Evolutionary conservation across 2,113 vertebrate genomes (phyloP).

Genomic region (Balaenoptera acutorostrata): DNA sequence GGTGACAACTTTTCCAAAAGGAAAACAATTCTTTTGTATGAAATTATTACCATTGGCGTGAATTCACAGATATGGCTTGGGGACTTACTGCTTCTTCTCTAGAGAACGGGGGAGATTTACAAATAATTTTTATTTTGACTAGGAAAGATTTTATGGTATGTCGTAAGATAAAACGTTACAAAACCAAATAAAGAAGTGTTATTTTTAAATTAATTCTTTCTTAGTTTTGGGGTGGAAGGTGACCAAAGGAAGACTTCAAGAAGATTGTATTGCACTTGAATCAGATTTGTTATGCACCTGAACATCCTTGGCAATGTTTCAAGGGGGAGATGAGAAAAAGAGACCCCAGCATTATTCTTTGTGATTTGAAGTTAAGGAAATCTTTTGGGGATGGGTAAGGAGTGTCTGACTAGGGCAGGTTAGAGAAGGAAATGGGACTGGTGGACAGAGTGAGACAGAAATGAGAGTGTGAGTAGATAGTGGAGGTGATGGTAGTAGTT

Average conservation of each 20-base stretch:
- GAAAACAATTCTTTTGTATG: background rate
- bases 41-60: background rate
- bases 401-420: background rate
- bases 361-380: background rate
- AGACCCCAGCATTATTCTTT: background rate
- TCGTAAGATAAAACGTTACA: background rate
- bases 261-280: background rate
- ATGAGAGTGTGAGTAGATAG: background rate
- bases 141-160: background rate
- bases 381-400: background rate
- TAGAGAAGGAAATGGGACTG: background rate
- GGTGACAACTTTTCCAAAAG: constrained; percentile 16
- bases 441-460: background rate
- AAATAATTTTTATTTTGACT: constrained; percentile 10
- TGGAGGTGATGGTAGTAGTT: background rate
- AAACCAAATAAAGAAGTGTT: background rate
- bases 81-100: background rate
- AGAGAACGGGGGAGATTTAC: background rate
- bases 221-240: background rate
- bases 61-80: background rate
- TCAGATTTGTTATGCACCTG: background rate
- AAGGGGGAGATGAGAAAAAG: background rate
- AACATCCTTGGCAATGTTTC: background rate
- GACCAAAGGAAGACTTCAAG: background rate
- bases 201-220: background rate